Base-by-base conservation (phyloP, 1,140 invertebrate species). In the Uloborus diversus region DNA sequence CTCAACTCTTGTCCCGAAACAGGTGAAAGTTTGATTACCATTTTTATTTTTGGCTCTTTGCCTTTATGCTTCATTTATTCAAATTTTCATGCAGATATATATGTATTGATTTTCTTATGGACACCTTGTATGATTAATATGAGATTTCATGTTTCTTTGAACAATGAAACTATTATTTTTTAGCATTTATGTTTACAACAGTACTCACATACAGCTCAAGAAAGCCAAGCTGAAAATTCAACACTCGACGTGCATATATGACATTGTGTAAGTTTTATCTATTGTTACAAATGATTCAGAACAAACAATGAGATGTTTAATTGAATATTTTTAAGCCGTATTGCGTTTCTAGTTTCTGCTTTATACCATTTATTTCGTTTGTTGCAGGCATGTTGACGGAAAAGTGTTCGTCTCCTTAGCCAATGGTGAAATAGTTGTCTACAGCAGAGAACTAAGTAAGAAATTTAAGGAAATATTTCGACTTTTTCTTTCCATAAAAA, bases 331-430 rank as follows among this genome's bases (percentile, higher is more conserved):
- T n/a, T n/a, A n/a, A n/a, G n/a, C n/a, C n/a, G n/a, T n/a, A n/a
- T n/a, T n/a, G n/a, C n/a, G n/a, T n/a, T n/a, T n/a, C n/a, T n/a
- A n/a, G n/a, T n/a, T n/a, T n/a, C n/a, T n/a, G n/a, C n/a, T n/a
- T n/a, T n/a, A n/a, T n/a, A n/a, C n/a, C n/a, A n/a, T n/a, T n/a
- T n/a, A n/a, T n/a, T n/a, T 53, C 1, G 7, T 7, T 78, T 68
- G 89, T 88, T 65, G 49, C 87, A 97, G 95, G 85, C 96, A 96
- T 86, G 88, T 96, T 84, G 95, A 98, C 85, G 94, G 95, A 86
- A 93, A 93, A 85, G 95, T 98, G 49, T 97, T 96, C 88, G 94
- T 96, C 28, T 94, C 96, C 3, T 89, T 97, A 79, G 94, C 94
- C 5, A 97, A 97, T 88, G 96, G 96, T 64, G 94, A 97, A 86